Percentiles rank a stretch among this genome's conserved stretches.
These are phyloP conservation scores for Allolobophora icterica DNA, from an alignment of 2,888 invertebrate species.

Conservation along the genomic window DNA sequence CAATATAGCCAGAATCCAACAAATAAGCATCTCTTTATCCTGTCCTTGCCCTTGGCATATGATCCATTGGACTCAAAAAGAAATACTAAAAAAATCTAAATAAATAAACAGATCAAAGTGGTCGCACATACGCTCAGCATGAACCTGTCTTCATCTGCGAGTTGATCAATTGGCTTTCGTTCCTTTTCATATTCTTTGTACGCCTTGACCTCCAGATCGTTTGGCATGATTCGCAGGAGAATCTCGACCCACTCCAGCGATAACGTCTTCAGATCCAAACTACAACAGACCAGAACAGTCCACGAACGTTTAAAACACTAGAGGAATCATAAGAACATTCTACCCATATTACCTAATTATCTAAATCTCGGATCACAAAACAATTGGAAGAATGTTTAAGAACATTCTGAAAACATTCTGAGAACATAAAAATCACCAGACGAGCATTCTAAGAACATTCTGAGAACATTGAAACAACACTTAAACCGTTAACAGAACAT, in stretches of 20 bases:
- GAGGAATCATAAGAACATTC: too few species aligned
- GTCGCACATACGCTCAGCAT: slow-evolving; percentile 66
- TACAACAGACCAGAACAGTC: slow-evolving; percentile 40
- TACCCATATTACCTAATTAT: too few species aligned
- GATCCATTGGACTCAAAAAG: too few species aligned
- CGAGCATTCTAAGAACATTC: too few species aligned
- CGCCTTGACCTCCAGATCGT: slow-evolving; percentile 85
- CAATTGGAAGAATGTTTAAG: neutral
- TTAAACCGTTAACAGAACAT: too few species aligned
- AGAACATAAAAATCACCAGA: neutral
- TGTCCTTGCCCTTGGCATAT: too few species aligned
- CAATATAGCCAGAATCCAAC: too few species aligned
- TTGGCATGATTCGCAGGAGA: slow-evolving; percentile 94
- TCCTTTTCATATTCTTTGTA: slow-evolving; percentile 89
- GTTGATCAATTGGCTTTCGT: slow-evolving; percentile 82
- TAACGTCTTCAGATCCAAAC: slow-evolving; percentile 52
- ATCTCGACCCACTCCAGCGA: slow-evolving; percentile 90
- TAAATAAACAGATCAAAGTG: neutral
- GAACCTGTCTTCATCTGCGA: slow-evolving; percentile 97
- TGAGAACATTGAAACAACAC: too few species aligned
- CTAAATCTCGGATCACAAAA: too few species aligned
- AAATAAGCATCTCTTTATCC: too few species aligned
- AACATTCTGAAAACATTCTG: neutral
- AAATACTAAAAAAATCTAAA: neutral
- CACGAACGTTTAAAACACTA: neutral